Conservation (phyloP, 2,888 invertebrate species). For the Drosophila cognata region DNA sequence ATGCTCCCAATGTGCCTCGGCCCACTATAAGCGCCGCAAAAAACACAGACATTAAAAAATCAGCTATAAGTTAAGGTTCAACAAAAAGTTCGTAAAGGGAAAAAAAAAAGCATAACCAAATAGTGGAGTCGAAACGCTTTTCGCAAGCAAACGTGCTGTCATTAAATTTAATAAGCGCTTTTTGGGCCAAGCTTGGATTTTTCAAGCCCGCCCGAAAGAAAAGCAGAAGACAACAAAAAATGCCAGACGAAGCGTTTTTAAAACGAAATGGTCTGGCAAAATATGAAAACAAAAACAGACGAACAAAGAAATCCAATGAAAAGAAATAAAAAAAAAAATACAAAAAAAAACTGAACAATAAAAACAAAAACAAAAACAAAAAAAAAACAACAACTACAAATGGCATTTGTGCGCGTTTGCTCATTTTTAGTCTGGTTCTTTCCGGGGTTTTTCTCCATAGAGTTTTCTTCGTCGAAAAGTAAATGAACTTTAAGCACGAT, state of each 20-base stretch:
- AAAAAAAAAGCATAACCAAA: constrained; percentile 25
- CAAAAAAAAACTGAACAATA: constrained; percentile 23
- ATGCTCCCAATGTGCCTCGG: constrained; percentile 56
- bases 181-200: constrained; percentile 79
- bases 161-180: constrained; percentile 82
- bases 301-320: constrained; percentile 33
- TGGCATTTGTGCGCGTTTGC: constrained; percentile 38
- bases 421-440: constrained; percentile 36
- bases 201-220: constrained; percentile 52
- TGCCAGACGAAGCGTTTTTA: constrained; percentile 47
- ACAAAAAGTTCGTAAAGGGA: constrained; percentile 16
- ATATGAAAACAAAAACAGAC: constrained; percentile 54
- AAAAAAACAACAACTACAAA: constrained; percentile 52
- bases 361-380: constrained; percentile 28
- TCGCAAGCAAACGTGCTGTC: constrained; percentile 80
- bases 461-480: constrained; percentile 70
- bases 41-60: constrained; percentile 28
- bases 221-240: constrained; percentile 37
- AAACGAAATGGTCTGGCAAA: constrained; percentile 70
- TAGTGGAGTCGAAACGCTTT: constrained; percentile 64
- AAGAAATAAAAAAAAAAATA: constrained; percentile 27
- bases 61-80: constrained; percentile 51
- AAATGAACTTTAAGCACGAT: constrained; percentile 67
- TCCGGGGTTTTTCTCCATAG: constrained; percentile 42
- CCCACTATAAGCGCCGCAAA: constrained; percentile 51